Base-by-base conservation (phyloP, 2,797 vertebrate genomes). In the Lutjanus campechanus region DNA sequence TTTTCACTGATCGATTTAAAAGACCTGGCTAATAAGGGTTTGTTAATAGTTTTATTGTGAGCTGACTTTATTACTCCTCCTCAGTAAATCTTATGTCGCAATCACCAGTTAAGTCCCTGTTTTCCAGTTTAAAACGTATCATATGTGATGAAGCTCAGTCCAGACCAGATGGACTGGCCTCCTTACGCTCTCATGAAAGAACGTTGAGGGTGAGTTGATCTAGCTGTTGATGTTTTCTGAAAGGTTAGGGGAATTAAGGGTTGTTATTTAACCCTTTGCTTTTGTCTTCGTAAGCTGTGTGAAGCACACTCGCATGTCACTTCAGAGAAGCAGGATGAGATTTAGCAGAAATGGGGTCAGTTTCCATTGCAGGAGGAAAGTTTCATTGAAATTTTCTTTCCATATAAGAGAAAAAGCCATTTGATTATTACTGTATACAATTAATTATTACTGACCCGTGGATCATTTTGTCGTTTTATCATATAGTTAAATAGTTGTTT, bases 181-280 rank as follows among this genome's bases (percentile, higher is more conserved):
- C 36, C 29, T 49, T 17, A 55, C 9, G 8, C 46, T 46, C 16
- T 20, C 12, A 67, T 54, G 41, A 77, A 49, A 71, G 22, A 71
- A 53, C 29, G 4, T 46, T 36, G 62, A 19, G 43, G 49, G 55
- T 1, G 20, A 20, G 17, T n/a, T 69, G 75, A 83, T 76, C 69
- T 51, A 13, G 64, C 70, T 85, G 81, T 74, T 82, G 72, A 76
- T 81, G 36, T 83, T 89, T 70, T 68, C 29, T 70, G 20, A 88
- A 89, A 91, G 82, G 86, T 88, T 70, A 62, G 61, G 22, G 69
- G 84, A 75, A 65, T 90, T 88, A 88, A 68, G 15, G 40, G 59
- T 50, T 74, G 83, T 85, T 69, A 91, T 90, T 83, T 67, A 87
- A 92, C 56, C 53, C 53, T 43, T 70, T 55, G 11, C 50, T 71